A percentile compares a stretch with the other conserved stretches of the same genome.
phyloP scores from a whole-genome alignment of 1,140 invertebrate species.

The Leguminivora glycinivorella region DNA sequence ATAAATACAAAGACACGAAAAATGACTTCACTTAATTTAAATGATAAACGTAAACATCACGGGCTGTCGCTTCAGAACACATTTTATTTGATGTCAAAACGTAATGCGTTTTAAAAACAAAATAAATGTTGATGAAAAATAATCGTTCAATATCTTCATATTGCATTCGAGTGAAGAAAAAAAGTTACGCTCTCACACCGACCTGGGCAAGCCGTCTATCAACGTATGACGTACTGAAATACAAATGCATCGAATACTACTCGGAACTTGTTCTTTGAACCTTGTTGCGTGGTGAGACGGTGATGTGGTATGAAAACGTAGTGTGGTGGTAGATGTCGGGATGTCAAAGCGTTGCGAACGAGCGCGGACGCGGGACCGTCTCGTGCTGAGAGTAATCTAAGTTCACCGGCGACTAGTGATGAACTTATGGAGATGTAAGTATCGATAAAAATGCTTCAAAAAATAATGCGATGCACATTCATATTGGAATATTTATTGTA shows the following conservation, averaged over 20 bases:
- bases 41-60: conserved; percentile 20
- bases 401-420: conserved; percentile 60
- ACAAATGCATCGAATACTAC: conserved; percentile 20
- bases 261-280: conserved; percentile 5
- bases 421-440: conserved; percentile 37
- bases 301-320: conserved; percentile 32
- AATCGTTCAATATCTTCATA: conserved; percentile 74
- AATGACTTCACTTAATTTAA: conserved; percentile 4
- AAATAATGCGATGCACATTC: not conserved
- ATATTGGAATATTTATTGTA: not conserved
- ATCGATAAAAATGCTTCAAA: conserved; percentile 44
- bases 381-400: conserved; percentile 78
- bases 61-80: conserved; percentile 19
- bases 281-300: conserved; percentile 39
- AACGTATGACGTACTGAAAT: conserved; percentile 64
- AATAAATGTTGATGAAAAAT: conserved; percentile 50
- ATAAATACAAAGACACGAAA: conserved; percentile 19
- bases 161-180: conserved; percentile 64
- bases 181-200: conserved; percentile 48
- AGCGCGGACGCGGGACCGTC: conserved; percentile 74
- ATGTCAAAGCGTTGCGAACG: conserved; percentile 77
- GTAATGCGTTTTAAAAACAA: conserved; percentile 40
- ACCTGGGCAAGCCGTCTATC: conserved; percentile 66
- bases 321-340: conserved; percentile 59
- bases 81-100: conserved; percentile 42